Percentiles rank a stretch among this genome's conserved stretches.
Evolutionary conservation across 2,797 vertebrate genomes (phyloP).

Genomic region (Todus mexicanus): DNA sequence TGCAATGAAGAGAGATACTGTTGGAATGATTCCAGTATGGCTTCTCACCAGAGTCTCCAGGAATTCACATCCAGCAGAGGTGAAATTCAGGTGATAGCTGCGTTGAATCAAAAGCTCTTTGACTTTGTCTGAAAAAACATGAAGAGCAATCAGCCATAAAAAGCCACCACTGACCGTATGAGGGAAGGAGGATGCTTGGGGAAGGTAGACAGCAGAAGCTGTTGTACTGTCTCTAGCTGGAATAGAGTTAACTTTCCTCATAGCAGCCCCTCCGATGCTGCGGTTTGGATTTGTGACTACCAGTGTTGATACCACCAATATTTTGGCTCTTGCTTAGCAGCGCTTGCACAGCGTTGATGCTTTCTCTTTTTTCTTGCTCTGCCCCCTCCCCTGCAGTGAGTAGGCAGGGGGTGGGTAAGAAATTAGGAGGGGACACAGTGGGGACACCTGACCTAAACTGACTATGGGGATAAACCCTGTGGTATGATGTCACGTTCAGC

Average conservation of each 20-base stretch:
- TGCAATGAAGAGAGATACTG: background rate
- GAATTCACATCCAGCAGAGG: background rate
- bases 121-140: background rate
- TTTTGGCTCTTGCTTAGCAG: background rate
- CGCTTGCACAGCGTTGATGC: background rate
- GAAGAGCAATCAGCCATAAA: background rate
- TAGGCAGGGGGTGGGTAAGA: background rate
- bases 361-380: background rate
- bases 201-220: background rate
- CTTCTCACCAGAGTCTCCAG: background rate
- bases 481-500: background rate
- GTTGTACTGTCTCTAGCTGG: background rate
- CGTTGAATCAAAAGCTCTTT: background rate
- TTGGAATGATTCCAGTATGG: background rate
- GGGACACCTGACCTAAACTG: background rate
- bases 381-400: background rate
- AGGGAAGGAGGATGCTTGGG: background rate
- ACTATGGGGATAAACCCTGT: background rate
- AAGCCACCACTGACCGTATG: background rate
- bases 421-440: background rate
- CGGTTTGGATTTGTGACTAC: background rate
- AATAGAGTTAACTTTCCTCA: background rate
- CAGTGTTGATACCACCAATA: background rate
- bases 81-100: background rate
- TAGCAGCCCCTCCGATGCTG: background rate